A percentile compares a stretch with the other conserved stretches of the same genome.
Conservation (phyloP, 2,888 invertebrate species). For the Cheilosia urbana region DNA sequence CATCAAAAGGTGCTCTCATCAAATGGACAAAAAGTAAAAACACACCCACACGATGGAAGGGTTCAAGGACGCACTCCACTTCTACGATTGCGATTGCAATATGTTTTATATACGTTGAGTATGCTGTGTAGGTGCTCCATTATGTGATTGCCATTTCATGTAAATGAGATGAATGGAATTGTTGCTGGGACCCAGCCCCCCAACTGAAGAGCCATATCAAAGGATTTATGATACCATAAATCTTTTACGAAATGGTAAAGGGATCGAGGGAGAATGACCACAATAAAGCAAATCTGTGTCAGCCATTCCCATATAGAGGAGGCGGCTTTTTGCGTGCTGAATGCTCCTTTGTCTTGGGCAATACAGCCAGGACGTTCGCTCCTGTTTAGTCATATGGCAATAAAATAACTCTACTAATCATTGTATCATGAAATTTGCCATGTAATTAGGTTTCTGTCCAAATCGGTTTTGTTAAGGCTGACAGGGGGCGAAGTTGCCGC, state of each 20-base stretch:
- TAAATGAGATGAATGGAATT: conserved; percentile 51
- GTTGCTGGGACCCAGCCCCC: conserved; percentile 3
- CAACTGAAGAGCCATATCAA: conserved; percentile 19
- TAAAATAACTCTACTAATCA: conserved; percentile 59
- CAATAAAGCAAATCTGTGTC: conserved; percentile 36
- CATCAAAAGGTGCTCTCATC: background rate
- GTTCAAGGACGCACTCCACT: conserved; percentile 6
- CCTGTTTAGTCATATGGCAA: conserved; percentile 52
- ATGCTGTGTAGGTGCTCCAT: conserved; percentile 30
- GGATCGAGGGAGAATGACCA: conserved; percentile 6
- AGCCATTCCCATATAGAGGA: conserved; percentile 8
- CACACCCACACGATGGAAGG: background rate
- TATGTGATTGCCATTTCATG: conserved; percentile 45
- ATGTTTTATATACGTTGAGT: background rate
- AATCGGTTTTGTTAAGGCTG: conserved; percentile 30
- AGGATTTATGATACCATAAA: conserved; percentile 58
- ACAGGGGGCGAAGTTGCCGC: background rate
- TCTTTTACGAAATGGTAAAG: conserved; percentile 17
- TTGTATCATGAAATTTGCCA: conserved; percentile 62
- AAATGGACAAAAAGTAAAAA: background rate
- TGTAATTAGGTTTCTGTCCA: conserved; percentile 67
- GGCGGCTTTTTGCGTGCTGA: background rate
- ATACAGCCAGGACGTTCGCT: conserved; percentile 23
- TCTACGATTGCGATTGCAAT: background rate
- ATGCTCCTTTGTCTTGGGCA: conserved; percentile 2